These are phyloP conservation scores for Halisarca cf. caerulea DNA, from an alignment of 37 sponge, comb jelly and placozoan species.

Conservation along the genomic window DNA sequence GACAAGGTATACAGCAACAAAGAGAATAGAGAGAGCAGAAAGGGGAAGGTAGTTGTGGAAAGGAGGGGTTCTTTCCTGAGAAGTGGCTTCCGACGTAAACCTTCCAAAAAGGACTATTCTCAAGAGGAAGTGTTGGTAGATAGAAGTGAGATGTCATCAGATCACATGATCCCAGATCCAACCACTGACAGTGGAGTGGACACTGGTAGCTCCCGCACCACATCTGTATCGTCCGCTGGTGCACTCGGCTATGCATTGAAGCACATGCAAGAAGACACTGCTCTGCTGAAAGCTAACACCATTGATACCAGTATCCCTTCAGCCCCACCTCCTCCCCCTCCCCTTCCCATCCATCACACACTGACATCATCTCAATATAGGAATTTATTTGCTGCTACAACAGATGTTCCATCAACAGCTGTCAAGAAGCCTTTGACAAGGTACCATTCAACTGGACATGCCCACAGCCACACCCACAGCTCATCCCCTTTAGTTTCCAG, in stretches of 20 bases:
- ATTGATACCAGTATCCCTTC: background rate
- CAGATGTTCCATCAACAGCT: too few species aligned
- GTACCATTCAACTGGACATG: too few species aligned
- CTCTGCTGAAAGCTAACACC: background rate
- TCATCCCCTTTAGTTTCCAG: too few species aligned
- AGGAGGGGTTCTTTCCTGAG: background rate
- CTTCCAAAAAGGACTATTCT: background rate
- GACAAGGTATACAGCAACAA: background rate
- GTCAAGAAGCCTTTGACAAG: too few species aligned
- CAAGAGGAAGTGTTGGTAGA: background rate
- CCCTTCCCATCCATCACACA: background rate
- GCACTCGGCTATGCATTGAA: background rate
- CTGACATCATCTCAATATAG: too few species aligned
- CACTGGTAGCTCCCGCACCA: background rate
- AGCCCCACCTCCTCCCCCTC: slow-evolving; percentile 9
- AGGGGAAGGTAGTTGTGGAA: background rate
- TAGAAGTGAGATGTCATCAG: background rate
- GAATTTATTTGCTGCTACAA: too few species aligned
- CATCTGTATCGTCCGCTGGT: slow-evolving; percentile 9
- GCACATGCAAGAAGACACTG: background rate
- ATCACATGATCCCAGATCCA: background rate
- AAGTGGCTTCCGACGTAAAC: background rate
- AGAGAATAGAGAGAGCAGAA: background rate
- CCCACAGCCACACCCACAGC: too few species aligned
- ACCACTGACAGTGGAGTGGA: slow-evolving; percentile 12